phyloP scores from a whole-genome alignment of 1,140 invertebrate species.

The Psix sp. region DNA sequence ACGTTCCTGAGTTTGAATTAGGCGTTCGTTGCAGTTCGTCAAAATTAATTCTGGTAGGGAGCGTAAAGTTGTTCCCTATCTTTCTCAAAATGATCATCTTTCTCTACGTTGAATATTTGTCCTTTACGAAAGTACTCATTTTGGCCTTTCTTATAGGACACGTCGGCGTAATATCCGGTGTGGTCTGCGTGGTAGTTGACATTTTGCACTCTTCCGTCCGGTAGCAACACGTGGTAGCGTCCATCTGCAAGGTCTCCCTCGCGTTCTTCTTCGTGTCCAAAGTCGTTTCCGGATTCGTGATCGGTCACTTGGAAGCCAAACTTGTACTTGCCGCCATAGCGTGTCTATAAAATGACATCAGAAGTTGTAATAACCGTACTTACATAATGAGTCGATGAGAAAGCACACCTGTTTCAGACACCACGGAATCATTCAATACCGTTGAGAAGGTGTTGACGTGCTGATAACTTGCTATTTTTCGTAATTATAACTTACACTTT shows the following conservation, averaged over 20 bases:
- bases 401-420: slow-evolving; percentile 2
- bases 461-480: neutral
- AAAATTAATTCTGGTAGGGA: slow-evolving; percentile 7
- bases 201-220: slow-evolving; percentile 85
- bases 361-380: neutral
- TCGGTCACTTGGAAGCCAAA: slow-evolving; percentile 86
- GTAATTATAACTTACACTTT: slow-evolving; percentile 18
- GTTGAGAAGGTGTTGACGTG: too few species aligned
- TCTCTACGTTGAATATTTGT: neutral
- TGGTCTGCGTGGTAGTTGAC: slow-evolving; percentile 87
- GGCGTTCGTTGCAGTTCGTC: too few species aligned
- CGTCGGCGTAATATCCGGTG: slow-evolving; percentile 85
- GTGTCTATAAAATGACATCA: slow-evolving; percentile 76
- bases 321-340: slow-evolving; percentile 84
- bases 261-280: slow-evolving; percentile 83
- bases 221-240: slow-evolving; percentile 86
- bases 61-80: slow-evolving; percentile 27
- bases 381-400: neutral
- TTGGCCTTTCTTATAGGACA: slow-evolving; percentile 79
- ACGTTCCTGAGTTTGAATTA: too few species aligned
- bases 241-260: slow-evolving; percentile 82
- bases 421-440: neutral
- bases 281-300: slow-evolving; percentile 82
- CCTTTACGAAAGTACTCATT: slow-evolving; percentile 3
- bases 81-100: slow-evolving; percentile 1